Percentiles rank a stretch among this genome's conserved stretches.
Conservation (phyloP, 2,888 invertebrate genomes). For the Parnassius glacialis region DNA sequence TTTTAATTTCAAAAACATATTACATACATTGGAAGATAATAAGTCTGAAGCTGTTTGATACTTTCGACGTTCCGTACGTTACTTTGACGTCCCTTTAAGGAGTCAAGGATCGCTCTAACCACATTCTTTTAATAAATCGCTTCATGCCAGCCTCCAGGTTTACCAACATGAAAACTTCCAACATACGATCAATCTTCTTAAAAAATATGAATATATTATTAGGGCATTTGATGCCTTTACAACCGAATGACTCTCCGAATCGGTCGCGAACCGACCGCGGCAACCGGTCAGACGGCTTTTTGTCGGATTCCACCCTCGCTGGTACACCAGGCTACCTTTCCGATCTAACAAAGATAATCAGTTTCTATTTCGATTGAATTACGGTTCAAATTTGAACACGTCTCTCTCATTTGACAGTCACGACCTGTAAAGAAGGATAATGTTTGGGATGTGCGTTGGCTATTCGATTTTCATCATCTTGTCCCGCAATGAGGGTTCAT, state of each 20-base stretch:
- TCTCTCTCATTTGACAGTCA: conserved; percentile 55
- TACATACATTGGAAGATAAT: too few species aligned
- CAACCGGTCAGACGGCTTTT: conserved; percentile 73
- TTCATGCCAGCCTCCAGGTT: neutral
- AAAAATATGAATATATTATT: conserved; percentile 64
- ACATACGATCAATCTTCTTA: conserved; percentile 47
- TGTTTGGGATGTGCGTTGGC: conserved; percentile 48
- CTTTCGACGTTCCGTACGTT: too few species aligned
- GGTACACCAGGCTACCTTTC: conserved; percentile 51
- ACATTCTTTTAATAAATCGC: conserved; percentile 8
- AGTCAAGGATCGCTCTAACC: neutral
- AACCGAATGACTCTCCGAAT: conserved; percentile 51
- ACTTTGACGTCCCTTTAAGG: too few species aligned
- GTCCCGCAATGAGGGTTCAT: conserved; percentile 30
- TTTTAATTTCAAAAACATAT: too few species aligned
- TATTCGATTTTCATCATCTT: conserved; percentile 42
- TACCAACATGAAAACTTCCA: conserved; percentile 30
- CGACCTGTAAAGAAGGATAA: conserved; percentile 70
- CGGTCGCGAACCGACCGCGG: conserved; percentile 45
- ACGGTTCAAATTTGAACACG: conserved; percentile 36
- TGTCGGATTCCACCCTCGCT: conserved; percentile 71
- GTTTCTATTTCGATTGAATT: neutral
- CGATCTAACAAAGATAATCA: conserved; percentile 31
- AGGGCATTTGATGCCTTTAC: conserved; percentile 55
- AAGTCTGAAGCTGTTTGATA: too few species aligned